Conservation (phyloP, 2,888 invertebrate genomes). For the Noctua fimbriata region DNA sequence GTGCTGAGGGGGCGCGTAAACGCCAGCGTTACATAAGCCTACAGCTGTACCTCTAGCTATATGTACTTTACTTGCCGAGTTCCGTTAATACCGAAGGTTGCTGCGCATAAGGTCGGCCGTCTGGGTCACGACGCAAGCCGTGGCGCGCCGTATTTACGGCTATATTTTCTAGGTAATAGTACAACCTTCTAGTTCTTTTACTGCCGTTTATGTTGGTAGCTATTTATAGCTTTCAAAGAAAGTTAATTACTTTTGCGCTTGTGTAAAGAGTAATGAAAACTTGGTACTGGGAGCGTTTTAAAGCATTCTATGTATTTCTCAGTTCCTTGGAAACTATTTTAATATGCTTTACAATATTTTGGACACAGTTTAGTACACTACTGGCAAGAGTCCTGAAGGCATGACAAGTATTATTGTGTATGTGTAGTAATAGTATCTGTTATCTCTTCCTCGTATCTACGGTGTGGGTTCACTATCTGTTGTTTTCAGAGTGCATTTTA, state of each 20-base stretch:
- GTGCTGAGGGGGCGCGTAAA: conserved; percentile 69
- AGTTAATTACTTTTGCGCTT: conserved; percentile 2
- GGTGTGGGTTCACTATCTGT: conserved; percentile 35
- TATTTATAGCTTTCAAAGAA: conserved; percentile 53
- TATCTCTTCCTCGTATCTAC: conserved; percentile 45
- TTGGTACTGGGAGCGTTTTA: background rate
- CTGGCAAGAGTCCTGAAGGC: background rate
- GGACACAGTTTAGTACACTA: background rate
- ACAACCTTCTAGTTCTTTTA: conserved; percentile 51
- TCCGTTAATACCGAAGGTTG: conserved; percentile 86
- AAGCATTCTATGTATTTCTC: background rate
- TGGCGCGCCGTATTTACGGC: conserved; percentile 63
- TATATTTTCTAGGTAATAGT: conserved; percentile 58
- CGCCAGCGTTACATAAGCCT: conserved; percentile 74
- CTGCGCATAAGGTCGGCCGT: conserved; percentile 83
- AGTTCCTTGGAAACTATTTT: background rate
- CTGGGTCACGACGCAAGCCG: conserved; percentile 76
- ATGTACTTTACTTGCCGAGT: conserved; percentile 73
- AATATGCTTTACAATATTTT: conserved; percentile 6
- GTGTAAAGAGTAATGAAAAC: conserved; percentile 13
- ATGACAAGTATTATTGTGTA: conserved; percentile 8
- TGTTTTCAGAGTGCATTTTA: conserved; percentile 51
- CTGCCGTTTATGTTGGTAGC: conserved; percentile 27
- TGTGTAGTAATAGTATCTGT: conserved; percentile 45
- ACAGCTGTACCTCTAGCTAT: conserved; percentile 51